Evolutionary conservation across 2,888 invertebrate genomes (phyloP), one percentile per base, ranked within the genome.

Genomic region (Caenorhabditis drosophilae): DNA sequence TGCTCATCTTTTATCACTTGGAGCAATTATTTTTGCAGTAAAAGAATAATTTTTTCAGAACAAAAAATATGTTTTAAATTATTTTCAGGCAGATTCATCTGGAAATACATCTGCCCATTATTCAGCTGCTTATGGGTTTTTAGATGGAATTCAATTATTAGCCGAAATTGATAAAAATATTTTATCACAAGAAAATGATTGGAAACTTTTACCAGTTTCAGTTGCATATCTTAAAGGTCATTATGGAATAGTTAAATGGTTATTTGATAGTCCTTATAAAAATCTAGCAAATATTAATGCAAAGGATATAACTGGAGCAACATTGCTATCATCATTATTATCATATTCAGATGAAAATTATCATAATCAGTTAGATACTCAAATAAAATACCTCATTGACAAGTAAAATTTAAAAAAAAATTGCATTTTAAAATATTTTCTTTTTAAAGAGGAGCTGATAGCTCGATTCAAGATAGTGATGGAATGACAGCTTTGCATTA

Each of bases 81-180:
- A 16, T 23, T 47, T 48, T n/a, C 52, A 66, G 63, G 80, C 79
- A 0, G 88, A 88, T 73, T 84, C 85, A 25, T 87, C 87, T 9
- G 87, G 86, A 31, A 88, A 87, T 77, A 84, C 86, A 0, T 74
- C 85, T 2, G 82, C 86, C 1, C 87, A 87, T 78, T 87, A 87
- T 77, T 87, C 87, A 2, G 85, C 85, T n/a, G 79, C 87, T 0
- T 88, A 87, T 76, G 87, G 87, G 18, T 87, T 87, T 87, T 84
- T 85, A 73, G 85, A 85, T 71, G 84, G 84, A 56, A 77, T 86
- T 25, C 84, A 86, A 64, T 69, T 86, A 9, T 81, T 87, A 16
- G 76, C 86, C 16, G 85, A 86, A 64, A 61, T 70, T 26, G 73
- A 75, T 49, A 56, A 58, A 1, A 59, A 58, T 0, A 60, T 68